Evolutionary conservation across 2,113 vertebrate species (phyloP), one percentile per base, ranked within the genome.

Genomic region (Mormyrus iriodes): DNA sequence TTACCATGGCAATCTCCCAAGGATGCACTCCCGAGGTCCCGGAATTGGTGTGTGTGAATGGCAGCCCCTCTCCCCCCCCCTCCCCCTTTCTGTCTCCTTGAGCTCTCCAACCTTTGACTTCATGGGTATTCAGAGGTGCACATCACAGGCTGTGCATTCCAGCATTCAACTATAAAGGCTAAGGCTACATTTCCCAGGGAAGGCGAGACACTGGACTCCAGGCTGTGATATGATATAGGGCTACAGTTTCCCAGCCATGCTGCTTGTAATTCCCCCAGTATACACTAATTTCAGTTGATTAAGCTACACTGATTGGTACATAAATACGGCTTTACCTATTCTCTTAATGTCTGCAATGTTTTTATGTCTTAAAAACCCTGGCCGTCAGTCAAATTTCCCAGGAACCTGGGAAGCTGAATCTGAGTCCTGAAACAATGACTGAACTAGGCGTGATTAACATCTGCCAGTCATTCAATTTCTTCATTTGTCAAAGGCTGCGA

Each of bases 1-100:
- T 90, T 90, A 58, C 89, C 76, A 88, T 90, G 89, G 76, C 89
- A 84, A 88, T 86, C 65, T 35, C 52, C n/a, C 65, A 83, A 88
- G 89, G 86, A 73, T 48, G 89, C 86, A 90, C 48, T 88, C 69
- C 86, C 87, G 31, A 27, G 46, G 85, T 86, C 42, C 85, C 51
- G 85, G 61, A 90, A 90, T 88, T 49, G 86, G 39, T 58, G 27
- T 88, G 65, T 48, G 52, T 88, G 69, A 88, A 90, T 90, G 73
- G 86, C 24, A 51, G 19, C 27, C 61, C 44, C 85, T 51, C 73
- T 79, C 35, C 58, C 8, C 31, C 49, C 19, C 49, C 19, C 85
- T 21, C 42, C 9, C 42, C 8, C 42, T 48, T 1, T 17, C n/a
- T 27, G 17, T 49, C 24, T n/a, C n/a, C 51, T 73, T 42, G 13